These are phyloP conservation scores for Mormoops blainvillei DNA, from an alignment of 2,113 vertebrate species.

Conservation along the genomic window DNA sequence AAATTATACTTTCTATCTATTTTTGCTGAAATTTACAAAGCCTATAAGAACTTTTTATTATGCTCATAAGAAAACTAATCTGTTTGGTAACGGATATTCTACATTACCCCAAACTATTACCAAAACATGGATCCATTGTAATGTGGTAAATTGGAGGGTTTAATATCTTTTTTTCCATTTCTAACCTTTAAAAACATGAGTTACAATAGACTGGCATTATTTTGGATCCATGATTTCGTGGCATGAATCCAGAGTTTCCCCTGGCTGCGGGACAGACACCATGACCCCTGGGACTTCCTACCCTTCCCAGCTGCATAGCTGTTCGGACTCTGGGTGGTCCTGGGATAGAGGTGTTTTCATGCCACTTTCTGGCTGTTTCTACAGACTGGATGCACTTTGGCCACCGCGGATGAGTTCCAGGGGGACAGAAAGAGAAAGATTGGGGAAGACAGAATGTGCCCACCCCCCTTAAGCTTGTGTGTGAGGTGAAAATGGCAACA, in stretches of 20 bases:
- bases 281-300: not conserved
- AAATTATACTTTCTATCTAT: conserved; percentile 4
- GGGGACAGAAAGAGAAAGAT: not conserved
- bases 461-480: not conserved
- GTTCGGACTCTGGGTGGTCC: not conserved
- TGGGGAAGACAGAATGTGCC: not conserved
- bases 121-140: not conserved
- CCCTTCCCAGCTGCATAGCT: not conserved
- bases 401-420: not conserved
- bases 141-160: conserved; percentile 8
- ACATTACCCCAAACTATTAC: not conserved
- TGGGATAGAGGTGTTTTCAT: not conserved
- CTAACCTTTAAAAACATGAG: not conserved
- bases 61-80: not conserved
- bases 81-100: not conserved
- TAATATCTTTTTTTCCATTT: not conserved
- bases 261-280: not conserved
- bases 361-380: not conserved
- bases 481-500: not conserved
- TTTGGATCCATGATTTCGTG: not conserved
- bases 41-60: not conserved
- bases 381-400: not conserved
- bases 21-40: conserved; percentile 34
- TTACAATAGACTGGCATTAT: not conserved
- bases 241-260: not conserved